Evolutionary conservation across 2,888 invertebrate genomes (phyloP).

Genomic region (Tetramorium bicarinatum): DNA sequence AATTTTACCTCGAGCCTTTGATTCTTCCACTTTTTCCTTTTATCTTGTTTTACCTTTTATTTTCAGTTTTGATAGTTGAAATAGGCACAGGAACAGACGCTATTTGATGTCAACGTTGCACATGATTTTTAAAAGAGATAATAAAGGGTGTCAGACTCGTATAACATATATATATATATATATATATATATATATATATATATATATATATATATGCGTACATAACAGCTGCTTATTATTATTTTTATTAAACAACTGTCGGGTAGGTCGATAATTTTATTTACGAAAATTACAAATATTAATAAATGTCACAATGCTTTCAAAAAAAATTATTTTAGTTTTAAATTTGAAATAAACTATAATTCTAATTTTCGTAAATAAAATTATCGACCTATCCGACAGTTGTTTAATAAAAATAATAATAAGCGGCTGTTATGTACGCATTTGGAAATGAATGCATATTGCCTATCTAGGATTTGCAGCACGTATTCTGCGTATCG

Average conservation of each 20-base stretch:
- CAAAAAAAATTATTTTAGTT: too few relatives aligned
- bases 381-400: background rate
- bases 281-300: background rate
- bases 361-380: background rate
- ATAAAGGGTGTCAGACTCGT: background rate
- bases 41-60: slow-evolving; percentile 28
- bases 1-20: slow-evolving; percentile 32
- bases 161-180: too few relatives aligned
- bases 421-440: background rate
- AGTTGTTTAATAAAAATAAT: background rate
- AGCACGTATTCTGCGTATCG: background rate
- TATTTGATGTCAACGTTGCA: background rate
- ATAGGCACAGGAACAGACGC: background rate
- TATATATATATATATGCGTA: too few relatives aligned
- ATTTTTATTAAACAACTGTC: slow-evolving; percentile 8
- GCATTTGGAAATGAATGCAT: slow-evolving; percentile 12
- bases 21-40: slow-evolving; percentile 12
- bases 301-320: too few relatives aligned
- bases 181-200: too few relatives aligned
- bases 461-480: slow-evolving; percentile 2
- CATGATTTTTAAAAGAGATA: slow-evolving; percentile 10
- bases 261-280: background rate
- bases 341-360: too few relatives aligned
- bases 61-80: background rate
- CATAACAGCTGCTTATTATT: background rate